Percentiles rank a stretch among this genome's conserved stretches.
Conservation (phyloP, 2,888 invertebrate genomes). For the Petrophora chlorosata region DNA sequence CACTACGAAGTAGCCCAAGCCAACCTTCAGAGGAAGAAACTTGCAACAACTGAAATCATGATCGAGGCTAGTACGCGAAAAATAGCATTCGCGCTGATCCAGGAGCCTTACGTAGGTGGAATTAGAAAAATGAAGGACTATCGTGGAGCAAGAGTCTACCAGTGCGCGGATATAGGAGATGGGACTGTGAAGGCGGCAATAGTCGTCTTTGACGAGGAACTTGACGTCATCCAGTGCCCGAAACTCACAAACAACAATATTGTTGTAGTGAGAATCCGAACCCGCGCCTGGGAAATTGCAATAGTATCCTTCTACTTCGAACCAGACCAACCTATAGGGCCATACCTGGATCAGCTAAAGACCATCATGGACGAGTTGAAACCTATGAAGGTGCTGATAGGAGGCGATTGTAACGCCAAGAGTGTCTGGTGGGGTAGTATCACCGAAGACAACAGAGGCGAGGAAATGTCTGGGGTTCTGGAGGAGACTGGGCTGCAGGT, state of each 20-base stretch:
- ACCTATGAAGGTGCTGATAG: background rate
- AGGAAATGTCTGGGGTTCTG: slow-evolving; percentile 1
- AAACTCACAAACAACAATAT: background rate
- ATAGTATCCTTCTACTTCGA: background rate
- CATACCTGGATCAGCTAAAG: slow-evolving; percentile 21
- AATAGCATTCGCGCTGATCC: slow-evolving; percentile 6
- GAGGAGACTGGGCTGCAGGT: slow-evolving; percentile 31
- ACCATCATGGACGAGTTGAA: background rate
- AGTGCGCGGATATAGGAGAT: background rate
- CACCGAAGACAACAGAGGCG: background rate
- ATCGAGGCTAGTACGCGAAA: background rate
- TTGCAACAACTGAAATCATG: background rate
- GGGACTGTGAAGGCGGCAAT: slow-evolving; percentile 13
- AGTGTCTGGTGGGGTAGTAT: slow-evolving; percentile 3
- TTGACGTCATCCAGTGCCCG: slow-evolving; percentile 24
- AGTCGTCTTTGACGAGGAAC: slow-evolving; percentile 1
- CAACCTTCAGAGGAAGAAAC: background rate
- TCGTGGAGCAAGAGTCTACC: background rate
- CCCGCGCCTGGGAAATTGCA: background rate
- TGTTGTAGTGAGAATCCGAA: background rate
- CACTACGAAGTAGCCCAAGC: background rate
- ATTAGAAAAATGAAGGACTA: background rate
- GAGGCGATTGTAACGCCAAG: background rate
- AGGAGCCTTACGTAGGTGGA: slow-evolving; percentile 8
- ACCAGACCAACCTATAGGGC: slow-evolving; percentile 1